These are phyloP conservation scores for silkworm (Bombyx mori) DNA, from an alignment of 1,140 invertebrate genomes.

Conservation along the genomic window DNA sequence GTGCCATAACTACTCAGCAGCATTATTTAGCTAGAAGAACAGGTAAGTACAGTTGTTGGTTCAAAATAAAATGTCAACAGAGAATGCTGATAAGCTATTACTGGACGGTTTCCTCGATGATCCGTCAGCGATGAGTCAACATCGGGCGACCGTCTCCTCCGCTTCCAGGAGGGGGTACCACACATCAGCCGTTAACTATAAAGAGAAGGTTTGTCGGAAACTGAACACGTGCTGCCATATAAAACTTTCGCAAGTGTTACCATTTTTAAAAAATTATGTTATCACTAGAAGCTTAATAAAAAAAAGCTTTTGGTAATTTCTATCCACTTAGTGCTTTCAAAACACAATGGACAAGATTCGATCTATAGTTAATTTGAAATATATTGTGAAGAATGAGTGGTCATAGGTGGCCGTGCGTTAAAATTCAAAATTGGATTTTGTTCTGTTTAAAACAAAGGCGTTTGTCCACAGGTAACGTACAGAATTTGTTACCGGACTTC, in stretches of 20 bases:
- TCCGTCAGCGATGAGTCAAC: constrained; percentile 21
- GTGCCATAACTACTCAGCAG: no score
- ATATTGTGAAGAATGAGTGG: constrained; percentile 8
- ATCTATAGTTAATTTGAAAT: no score
- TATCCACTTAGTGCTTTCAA: not conserved
- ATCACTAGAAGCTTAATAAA: no score
- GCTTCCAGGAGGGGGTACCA: constrained; percentile 34
- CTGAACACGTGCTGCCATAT: not conserved
- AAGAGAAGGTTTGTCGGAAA: constrained; percentile 36
- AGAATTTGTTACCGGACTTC: constrained; percentile 89
- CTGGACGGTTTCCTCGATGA: constrained; percentile 92
- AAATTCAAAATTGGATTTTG: constrained; percentile 19
- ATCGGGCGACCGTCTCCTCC: constrained; percentile 16
- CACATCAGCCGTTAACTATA: constrained; percentile 37
- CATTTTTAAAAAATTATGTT: not conserved
- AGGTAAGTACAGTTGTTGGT: no score
- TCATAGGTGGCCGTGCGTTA: constrained; percentile 8
- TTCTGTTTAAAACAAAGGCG: constrained; percentile 13
- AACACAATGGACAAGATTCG: no score
- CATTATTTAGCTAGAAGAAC: no score
- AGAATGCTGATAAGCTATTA: constrained; percentile 80
- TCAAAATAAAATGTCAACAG: constrained; percentile 41
- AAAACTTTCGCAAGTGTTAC: not conserved
- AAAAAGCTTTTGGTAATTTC: no score
- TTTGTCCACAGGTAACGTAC: constrained; percentile 72